phyloP scores from a whole-genome alignment of 1,140 invertebrate species.

The Periplaneta americana region DNA sequence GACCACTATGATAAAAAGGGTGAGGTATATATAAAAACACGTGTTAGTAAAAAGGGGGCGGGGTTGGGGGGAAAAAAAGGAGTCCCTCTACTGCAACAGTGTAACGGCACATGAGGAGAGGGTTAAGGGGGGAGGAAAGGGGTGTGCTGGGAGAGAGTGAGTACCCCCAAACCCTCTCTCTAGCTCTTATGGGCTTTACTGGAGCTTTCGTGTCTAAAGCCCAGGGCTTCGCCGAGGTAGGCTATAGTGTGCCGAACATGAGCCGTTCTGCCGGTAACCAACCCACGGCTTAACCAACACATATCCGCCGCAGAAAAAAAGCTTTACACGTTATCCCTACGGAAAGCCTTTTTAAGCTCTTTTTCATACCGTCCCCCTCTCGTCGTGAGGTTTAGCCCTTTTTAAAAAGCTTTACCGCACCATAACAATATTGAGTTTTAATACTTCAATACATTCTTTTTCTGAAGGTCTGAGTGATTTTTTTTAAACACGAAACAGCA shows the following conservation, averaged over 20 bases:
- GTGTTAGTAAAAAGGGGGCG: background rate
- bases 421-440: background rate
- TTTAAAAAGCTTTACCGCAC: background rate
- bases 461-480: background rate
- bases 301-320: background rate
- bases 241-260: background rate
- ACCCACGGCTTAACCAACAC: background rate
- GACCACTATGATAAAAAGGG: background rate
- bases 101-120: background rate
- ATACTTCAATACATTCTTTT: background rate
- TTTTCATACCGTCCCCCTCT: background rate
- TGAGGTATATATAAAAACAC: background rate
- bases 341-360: background rate
- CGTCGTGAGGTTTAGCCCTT: background rate
- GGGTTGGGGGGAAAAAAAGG: background rate
- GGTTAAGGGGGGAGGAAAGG: background rate
- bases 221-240: background rate
- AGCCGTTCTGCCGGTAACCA: background rate
- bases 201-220: background rate
- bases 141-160: background rate
- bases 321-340: background rate
- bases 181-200: background rate
- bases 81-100: background rate
- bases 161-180: background rate
- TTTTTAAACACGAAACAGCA: background rate